Percentiles rank a stretch among this genome's conserved stretches.
Evolutionary conservation across 2,797 vertebrate species (phyloP).

Genomic region (Allobates femoralis): DNA sequence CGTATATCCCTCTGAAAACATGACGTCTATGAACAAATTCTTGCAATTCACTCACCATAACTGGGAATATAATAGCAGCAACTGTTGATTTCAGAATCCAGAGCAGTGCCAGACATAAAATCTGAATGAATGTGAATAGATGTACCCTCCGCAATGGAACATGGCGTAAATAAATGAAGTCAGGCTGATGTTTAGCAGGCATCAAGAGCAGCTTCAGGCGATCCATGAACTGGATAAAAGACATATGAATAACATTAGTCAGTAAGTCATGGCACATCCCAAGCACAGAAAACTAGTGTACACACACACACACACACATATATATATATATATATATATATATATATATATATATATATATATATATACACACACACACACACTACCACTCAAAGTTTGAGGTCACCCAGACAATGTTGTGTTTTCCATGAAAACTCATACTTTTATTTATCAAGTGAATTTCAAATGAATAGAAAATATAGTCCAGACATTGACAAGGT

Average conservation of each 20-base stretch:
- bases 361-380: too few species aligned
- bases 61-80: slow-evolving; percentile 95
- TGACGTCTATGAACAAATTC: too few species aligned
- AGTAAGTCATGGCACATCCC: not conserved
- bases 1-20: too few species aligned
- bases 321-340: too few species aligned
- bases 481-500: too few species aligned
- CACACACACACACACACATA: too few species aligned
- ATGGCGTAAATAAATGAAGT: slow-evolving; percentile 95
- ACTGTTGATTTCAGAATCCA: slow-evolving; percentile 98
- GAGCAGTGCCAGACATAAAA: slow-evolving; percentile 91
- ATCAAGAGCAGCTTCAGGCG: slow-evolving; percentile 95
- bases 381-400: too few species aligned
- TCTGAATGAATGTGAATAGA: slow-evolving; percentile 94
- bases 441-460: too few species aligned
- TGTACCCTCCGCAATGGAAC: slow-evolving; percentile 95
- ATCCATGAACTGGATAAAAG: slow-evolving; percentile 89
- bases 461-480: too few species aligned
- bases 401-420: too few species aligned
- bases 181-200: slow-evolving; percentile 97
- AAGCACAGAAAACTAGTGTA: not conserved
- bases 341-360: too few species aligned
- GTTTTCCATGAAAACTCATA: too few species aligned
- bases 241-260: not conserved
- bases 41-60: slow-evolving; percentile 86